These are phyloP conservation scores for Podabrus alpinus DNA, from an alignment of 2,888 invertebrate genomes.

Conservation along the genomic window DNA sequence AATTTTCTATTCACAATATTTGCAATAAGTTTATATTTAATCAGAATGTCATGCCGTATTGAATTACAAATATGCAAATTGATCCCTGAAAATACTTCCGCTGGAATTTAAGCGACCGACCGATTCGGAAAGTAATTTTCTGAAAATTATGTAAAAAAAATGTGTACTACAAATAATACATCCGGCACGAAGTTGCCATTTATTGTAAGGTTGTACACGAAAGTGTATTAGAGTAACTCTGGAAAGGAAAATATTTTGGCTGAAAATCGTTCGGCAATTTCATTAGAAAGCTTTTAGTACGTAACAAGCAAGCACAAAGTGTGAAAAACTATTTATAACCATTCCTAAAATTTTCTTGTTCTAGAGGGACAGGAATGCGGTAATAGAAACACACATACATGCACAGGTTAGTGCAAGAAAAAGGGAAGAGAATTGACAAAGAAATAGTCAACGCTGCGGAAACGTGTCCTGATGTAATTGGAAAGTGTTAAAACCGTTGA, in stretches of 20 bases:
- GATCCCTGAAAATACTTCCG: background rate
- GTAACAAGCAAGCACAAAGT: background rate
- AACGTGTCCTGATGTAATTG: constrained; percentile 30
- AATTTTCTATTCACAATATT: background rate
- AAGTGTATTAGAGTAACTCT: background rate
- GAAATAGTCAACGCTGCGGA: constrained; percentile 30
- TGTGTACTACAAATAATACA: background rate
- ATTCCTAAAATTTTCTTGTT: constrained; percentile 21
- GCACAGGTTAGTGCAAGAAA: constrained; percentile 16
- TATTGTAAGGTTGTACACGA: background rate
- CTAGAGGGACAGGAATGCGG: constrained; percentile 19
- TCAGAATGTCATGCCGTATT: background rate
- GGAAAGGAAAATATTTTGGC: background rate
- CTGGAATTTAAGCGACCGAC: too few relatives aligned
- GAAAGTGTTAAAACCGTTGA: constrained; percentile 29
- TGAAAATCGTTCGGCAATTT: background rate
- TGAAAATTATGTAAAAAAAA: background rate
- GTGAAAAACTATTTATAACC: constrained; percentile 18
- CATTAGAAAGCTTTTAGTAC: background rate
- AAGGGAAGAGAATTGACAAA: constrained; percentile 25
- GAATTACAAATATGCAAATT: background rate
- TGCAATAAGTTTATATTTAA: background rate
- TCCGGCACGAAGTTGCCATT: background rate
- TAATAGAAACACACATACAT: constrained; percentile 20
- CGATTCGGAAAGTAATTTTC: too few relatives aligned